Evolutionary conservation across 2,888 invertebrate species (phyloP), one percentile per base, ranked within the genome.

Genomic region (Ophion ventricosus): DNA sequence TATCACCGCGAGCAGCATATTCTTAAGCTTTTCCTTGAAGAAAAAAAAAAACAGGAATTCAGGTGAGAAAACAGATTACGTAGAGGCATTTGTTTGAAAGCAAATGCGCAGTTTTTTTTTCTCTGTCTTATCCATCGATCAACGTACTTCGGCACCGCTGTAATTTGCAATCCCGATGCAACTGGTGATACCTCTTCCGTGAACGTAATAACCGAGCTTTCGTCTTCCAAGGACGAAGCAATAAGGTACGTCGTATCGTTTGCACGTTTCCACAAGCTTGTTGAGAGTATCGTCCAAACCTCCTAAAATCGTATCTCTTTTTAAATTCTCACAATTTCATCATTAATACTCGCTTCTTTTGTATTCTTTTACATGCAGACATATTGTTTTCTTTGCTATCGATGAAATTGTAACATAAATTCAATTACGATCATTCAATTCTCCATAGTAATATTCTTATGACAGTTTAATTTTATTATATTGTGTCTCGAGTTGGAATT

Each of bases 151-250:
- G 7, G 86, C 85, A 23, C 90, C 89, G 54, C 84, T 81, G 83
- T 90, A 91, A 89, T 91, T 90, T 14, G 88, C 83, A 17, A 91
- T 85, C 20, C 91, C 91, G 25, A 91, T 83, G 40, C 90, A 90
- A 72, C 88, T 90, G 17, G 87, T 88, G 54, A 88, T 79, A 20
- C 91, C 90, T 35, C 86, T 91, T 64, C 90, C 90, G 67, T 90
- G 90, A 11, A 86, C 87, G 77, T 87, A 88, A 66, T 91, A 91
- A 59, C 91, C 91, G n/a, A 91, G 87, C 69, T 91, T 91, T 29
- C 91, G 87, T 72, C 91, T 88, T 10, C 83, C 80, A 11, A 91
- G 87, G n/a, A 90, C 90, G 59, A 90, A 91, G 63, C 90, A 88
- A 83, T 86, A 86, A 54, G 87, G 85, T 7, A 90, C 84, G 26